phyloP scores from a whole-genome alignment of 35 echinoderm and acorn worm species.

The Stichopus chloronotus region DNA sequence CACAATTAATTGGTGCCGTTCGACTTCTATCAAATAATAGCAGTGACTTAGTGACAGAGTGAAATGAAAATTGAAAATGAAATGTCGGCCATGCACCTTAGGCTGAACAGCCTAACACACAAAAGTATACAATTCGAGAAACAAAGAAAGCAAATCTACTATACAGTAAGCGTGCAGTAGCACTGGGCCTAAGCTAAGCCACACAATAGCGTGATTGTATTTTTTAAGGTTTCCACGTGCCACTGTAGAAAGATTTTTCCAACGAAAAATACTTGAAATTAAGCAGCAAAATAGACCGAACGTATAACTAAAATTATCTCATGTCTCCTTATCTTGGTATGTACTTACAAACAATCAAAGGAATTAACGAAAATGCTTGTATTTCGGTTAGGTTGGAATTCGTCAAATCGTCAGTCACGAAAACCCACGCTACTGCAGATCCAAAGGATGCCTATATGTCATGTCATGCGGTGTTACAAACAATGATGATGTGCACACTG shows the following conservation, averaged over 20 bases:
- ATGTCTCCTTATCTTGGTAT: not conserved
- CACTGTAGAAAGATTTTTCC: not conserved
- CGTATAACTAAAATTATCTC: not conserved
- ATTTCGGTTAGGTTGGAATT: not conserved
- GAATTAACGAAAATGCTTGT: not conserved
- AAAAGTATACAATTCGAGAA: not conserved
- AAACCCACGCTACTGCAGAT: conserved; percentile 43
- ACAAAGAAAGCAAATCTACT: not conserved
- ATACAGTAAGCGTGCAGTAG: not conserved
- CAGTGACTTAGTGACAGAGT: no score
- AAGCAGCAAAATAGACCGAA: not conserved
- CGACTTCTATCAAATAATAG: no score
- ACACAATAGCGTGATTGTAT: no score
- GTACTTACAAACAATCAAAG: not conserved
- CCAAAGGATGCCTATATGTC: not conserved
- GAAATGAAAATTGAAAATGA: no score
- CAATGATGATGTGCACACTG: not conserved
- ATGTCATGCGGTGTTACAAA: not conserved
- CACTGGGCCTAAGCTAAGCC: no score
- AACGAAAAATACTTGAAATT: not conserved
- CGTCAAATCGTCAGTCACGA: not conserved
- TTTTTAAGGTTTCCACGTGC: conserved; percentile 1
- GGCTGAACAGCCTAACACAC: no score
- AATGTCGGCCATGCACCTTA: not conserved
- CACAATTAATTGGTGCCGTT: no score